Conservation (phyloP, 2,888 invertebrate genomes). For the Drepana falcataria region DNA sequence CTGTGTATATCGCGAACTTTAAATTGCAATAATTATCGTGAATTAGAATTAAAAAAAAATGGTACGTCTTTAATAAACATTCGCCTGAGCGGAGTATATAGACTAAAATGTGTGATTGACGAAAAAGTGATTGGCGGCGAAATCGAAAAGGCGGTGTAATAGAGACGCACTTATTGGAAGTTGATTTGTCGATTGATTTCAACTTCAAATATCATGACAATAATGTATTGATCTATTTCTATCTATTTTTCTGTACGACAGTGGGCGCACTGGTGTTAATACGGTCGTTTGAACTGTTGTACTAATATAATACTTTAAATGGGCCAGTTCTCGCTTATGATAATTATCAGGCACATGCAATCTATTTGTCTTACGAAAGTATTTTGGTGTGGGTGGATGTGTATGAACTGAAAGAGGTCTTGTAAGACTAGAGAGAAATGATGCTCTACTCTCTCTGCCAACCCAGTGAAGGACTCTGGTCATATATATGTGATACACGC, state of each 20-base stretch:
- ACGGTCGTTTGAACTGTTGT: constrained; percentile 10
- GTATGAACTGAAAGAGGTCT: no score
- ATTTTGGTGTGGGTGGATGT: no score
- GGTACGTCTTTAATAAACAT: neutral
- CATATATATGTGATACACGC: no score
- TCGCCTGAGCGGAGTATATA: no score
- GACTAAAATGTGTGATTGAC: no score
- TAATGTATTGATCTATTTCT: constrained; percentile 60
- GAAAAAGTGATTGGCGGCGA: no score
- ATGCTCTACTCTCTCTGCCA: no score
- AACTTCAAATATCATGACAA: constrained; percentile 65
- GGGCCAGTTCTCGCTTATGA: constrained; percentile 18
- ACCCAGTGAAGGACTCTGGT: no score
- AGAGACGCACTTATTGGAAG: constrained; percentile 7
- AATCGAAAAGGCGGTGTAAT: neutral
- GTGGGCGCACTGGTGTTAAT: constrained; percentile 8
- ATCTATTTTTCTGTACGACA: constrained; percentile 53
- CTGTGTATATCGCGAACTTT: constrained; percentile 24
- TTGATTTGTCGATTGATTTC: constrained; percentile 29
- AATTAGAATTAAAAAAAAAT: neutral
- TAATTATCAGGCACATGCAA: constrained; percentile 1
- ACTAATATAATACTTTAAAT: neutral
- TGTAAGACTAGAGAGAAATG: no score
- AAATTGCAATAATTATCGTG: constrained; percentile 29
- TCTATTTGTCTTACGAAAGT: neutral